Evolutionary conservation across 1,140 invertebrate species (phyloP).

Genomic region (Agraylea sexmaculata): DNA sequence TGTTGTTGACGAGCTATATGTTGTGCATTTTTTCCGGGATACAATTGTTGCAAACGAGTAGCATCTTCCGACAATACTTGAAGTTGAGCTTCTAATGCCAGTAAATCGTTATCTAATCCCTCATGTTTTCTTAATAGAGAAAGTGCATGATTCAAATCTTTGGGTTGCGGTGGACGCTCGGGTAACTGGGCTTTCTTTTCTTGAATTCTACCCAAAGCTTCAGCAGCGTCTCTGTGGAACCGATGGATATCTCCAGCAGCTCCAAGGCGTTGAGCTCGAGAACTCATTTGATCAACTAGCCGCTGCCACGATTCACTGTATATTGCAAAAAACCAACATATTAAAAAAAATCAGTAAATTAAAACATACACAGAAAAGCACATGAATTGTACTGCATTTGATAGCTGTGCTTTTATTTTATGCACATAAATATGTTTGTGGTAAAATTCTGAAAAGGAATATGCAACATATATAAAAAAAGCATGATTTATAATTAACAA

Average conservation of each 20-base stretch:
- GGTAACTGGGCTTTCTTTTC: slow-evolving; percentile 26
- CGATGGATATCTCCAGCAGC: slow-evolving; percentile 93
- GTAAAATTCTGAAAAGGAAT: too few species aligned
- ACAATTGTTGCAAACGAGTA: slow-evolving; percentile 69
- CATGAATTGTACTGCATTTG: too few species aligned
- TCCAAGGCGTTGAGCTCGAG: slow-evolving; percentile 72
- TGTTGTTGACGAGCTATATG: slow-evolving; percentile 77
- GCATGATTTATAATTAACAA: too few species aligned
- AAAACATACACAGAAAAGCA: slow-evolving; percentile 11
- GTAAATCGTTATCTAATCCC: slow-evolving; percentile 88
- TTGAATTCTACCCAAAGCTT: slow-evolving; percentile 73
- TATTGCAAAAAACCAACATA: neutral
- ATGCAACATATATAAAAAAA: too few species aligned
- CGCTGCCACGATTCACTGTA: slow-evolving; percentile 75
- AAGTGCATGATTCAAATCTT: slow-evolving; percentile 80
- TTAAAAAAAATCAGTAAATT: slow-evolving; percentile 3
- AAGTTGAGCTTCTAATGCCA: slow-evolving; percentile 86
- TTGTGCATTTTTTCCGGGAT: slow-evolving; percentile 85
- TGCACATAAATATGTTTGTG: too few species aligned
- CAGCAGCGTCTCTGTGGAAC: slow-evolving; percentile 92
- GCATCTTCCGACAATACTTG: slow-evolving; percentile 88
- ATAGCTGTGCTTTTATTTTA: too few species aligned
- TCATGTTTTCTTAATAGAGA: slow-evolving; percentile 79
- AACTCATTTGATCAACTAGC: slow-evolving; percentile 73
- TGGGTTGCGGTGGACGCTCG: slow-evolving; percentile 23